Base-by-base conservation (phyloP, 2,888 invertebrate genomes). In the Plagodis dolabraria region DNA sequence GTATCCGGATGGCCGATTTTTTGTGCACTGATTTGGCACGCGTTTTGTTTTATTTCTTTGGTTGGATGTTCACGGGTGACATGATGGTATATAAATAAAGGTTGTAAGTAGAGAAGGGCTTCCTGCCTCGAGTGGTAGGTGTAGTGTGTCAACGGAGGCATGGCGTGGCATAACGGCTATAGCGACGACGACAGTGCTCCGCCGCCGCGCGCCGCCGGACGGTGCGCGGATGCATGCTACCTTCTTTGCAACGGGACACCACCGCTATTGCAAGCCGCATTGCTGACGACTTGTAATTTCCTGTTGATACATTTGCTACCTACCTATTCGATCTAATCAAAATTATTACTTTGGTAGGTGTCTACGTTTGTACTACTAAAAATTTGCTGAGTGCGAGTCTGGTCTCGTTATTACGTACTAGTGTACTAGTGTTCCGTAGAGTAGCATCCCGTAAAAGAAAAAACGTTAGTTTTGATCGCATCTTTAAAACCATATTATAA, bases 211-310 rank as follows among this genome's bases (percentile, higher is more conserved):
- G n/a, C n/a, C n/a, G 12, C 7, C 22, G 22, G 22, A 22, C 22
- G 53, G 40, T 38, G 59, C 67, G 63, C 55, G 60, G 63, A 66
- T 63, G 65, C 66, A 63, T 49, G 50, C 63, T 67, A 61, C 71
- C 69, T 72, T 72, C 71, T 70, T 22, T 75, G 80, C 82, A 88
- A 89, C 83, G 83, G 83, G 82, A 86, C 77, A 80, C 78, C 77
- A 80, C 78, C 68, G 72, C 74, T 74, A 77, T 78, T 75, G 78
- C 77, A 74, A 77, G 72, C 70, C 69, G 59, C 67, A 72, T 70
- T 74, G 72, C 71, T 75, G 76, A 76, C 77, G 69, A 79, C 77
- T 76, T 77, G 79, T 77, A 75, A 83, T 82, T 83, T 84, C 82
- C 80, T 80, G 79, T 71, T 77, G 70, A 75, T 75, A 68, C 71